Conservation (phyloP, 2,113 vertebrate genomes). For the Corythornis vintsioides region DNA sequence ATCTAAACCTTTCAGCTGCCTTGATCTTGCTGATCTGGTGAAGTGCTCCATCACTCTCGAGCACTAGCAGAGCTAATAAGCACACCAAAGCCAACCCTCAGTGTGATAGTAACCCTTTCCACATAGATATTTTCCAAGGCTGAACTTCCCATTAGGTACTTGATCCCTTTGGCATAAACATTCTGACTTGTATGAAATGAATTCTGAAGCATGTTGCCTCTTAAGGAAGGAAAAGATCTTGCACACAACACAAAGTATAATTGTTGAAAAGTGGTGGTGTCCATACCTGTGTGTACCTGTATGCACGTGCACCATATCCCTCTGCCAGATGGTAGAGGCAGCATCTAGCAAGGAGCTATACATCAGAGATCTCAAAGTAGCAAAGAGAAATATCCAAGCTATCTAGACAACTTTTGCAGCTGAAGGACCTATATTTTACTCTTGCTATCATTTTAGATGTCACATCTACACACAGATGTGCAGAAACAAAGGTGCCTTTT, state of each 20-base stretch:
- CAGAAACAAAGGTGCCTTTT: not conserved
- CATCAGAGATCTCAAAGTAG: not conserved
- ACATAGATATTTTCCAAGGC: not conserved
- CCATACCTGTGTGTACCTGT: rapidly evolving
- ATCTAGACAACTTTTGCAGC: not conserved
- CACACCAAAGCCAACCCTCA: not conserved
- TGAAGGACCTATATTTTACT: not conserved
- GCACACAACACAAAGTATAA: not conserved
- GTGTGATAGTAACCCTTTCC: not conserved
- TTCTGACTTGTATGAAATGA: not conserved
- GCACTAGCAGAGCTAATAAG: not conserved
- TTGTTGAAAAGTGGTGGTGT: not conserved
- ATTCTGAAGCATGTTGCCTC: not conserved
- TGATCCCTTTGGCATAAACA: not conserved
- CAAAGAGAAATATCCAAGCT: not conserved
- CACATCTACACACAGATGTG: not conserved
- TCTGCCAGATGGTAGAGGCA: not conserved
- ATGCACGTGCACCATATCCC: rapidly evolving
- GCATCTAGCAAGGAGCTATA: not conserved
- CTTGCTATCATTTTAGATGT: not conserved
- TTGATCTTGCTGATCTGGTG: not conserved
- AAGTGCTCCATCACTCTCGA: not conserved
- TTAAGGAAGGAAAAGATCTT: not conserved
- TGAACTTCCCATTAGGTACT: not conserved
- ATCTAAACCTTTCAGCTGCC: not conserved